Conservation (phyloP, 2,888 invertebrate species). For the Netelia fuscicornis region DNA sequence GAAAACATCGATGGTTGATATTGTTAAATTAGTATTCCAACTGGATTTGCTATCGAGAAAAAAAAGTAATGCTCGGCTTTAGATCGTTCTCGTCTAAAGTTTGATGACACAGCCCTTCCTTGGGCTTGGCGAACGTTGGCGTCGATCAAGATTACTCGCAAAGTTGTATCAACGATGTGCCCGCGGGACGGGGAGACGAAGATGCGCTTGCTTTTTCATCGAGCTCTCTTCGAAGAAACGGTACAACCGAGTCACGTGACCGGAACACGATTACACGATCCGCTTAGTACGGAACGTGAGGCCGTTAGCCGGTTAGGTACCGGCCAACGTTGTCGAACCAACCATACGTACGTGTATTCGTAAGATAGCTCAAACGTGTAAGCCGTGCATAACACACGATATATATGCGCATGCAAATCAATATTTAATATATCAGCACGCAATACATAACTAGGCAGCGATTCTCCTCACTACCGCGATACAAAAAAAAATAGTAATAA, state of each 20-base stretch:
- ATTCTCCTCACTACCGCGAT: too few species aligned
- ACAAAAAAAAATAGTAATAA: too few species aligned
- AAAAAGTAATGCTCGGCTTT: too few species aligned
- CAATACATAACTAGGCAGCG: too few species aligned
- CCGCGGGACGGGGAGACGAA: background rate
- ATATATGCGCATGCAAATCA: background rate
- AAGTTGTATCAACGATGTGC: constrained; percentile 4
- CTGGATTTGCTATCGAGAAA: too few species aligned
- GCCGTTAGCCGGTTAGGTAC: constrained; percentile 68
- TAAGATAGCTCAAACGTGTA: background rate
- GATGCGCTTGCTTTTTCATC: constrained; percentile 39
- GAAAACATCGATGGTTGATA: too few species aligned
- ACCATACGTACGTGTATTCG: background rate
- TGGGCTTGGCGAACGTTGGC: constrained; percentile 3
- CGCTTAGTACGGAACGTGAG: constrained; percentile 75
- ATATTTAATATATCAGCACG: too few species aligned
- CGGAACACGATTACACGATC: constrained; percentile 75
- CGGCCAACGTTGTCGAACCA: constrained; percentile 29
- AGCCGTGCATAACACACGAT: background rate
- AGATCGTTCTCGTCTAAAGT: too few species aligned
- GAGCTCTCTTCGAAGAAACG: constrained; percentile 43
- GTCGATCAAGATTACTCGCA: constrained; percentile 47
- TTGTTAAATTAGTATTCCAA: too few species aligned
- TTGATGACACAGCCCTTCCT: too few species aligned
- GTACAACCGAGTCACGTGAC: constrained; percentile 73